phyloP scores from a whole-genome alignment of 1,140 invertebrate genomes.

The Tetramorium alpestre region DNA sequence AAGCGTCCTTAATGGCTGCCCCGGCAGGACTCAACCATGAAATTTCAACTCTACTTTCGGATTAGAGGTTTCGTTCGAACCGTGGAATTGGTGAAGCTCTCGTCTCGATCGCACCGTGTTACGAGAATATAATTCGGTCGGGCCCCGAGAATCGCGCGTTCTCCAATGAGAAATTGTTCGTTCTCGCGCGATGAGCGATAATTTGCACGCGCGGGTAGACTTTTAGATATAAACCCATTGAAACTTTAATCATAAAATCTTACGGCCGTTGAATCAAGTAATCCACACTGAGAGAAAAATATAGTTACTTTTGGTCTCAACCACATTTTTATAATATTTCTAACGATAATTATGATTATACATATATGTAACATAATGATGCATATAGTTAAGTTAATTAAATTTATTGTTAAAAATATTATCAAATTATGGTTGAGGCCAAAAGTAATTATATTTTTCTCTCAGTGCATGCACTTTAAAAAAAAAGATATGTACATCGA shows the following conservation, averaged over 20 bases:
- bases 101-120: constrained; percentile 22
- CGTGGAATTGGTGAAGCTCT: constrained; percentile 27
- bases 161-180: neutral
- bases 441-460: too few species aligned
- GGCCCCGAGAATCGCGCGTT: neutral
- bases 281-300: neutral
- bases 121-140: neutral
- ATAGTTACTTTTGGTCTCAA: too few species aligned
- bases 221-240: neutral
- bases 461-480: too few species aligned
- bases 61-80: constrained; percentile 47
- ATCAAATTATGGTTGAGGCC: too few species aligned
- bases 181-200: neutral
- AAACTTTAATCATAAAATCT: neutral
- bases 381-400: too few species aligned
- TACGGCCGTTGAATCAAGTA: neutral
- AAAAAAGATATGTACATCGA: too few species aligned
- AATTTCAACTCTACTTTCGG: constrained; percentile 64
- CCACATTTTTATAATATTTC: too few species aligned
- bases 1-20: constrained; percentile 56
- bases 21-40: constrained; percentile 62
- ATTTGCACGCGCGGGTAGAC: neutral
- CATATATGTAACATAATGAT: too few species aligned
- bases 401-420: too few species aligned
- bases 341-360: too few species aligned